These are phyloP conservation scores for Lasius fuliginosus DNA, from an alignment of 2,888 invertebrate genomes.

Conservation along the genomic window DNA sequence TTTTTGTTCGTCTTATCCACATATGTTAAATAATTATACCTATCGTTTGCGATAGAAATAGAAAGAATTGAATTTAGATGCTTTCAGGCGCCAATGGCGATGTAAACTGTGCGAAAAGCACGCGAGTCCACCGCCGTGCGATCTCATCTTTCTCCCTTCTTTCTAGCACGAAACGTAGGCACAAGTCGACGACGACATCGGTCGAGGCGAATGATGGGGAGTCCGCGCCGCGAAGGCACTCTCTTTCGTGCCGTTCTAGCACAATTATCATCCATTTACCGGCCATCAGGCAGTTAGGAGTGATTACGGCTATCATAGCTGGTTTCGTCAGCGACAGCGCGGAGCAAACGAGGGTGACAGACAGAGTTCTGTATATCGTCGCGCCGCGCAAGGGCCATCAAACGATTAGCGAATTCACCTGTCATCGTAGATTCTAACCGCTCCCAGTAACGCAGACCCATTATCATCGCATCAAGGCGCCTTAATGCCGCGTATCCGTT, in stretches of 20 bases:
- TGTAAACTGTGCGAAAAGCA: slow-evolving; percentile 54
- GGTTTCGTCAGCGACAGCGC: slow-evolving; percentile 79
- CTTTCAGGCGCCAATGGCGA: slow-evolving; percentile 56
- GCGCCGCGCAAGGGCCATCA: slow-evolving; percentile 73
- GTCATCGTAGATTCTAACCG: slow-evolving; percentile 83
- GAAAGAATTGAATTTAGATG: background rate
- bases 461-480: slow-evolving; percentile 82
- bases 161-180: background rate
- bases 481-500: slow-evolving; percentile 82
- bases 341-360: slow-evolving; percentile 73
- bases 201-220: slow-evolving; percentile 69
- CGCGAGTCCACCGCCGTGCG: slow-evolving; percentile 44
- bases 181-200: slow-evolving; percentile 43
- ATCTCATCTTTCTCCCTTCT: slow-evolving; percentile 39
- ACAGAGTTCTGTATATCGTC: slow-evolving; percentile 64
- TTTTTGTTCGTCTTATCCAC: background rate
- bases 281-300: slow-evolving; percentile 84
- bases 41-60: background rate
- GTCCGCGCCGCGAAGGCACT: slow-evolving; percentile 66
- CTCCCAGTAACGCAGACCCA: slow-evolving; percentile 77
- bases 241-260: slow-evolving; percentile 63
- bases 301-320: slow-evolving; percentile 84
- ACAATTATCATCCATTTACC: slow-evolving; percentile 85
- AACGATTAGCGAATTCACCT: slow-evolving; percentile 84
- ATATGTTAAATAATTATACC: background rate